A percentile compares a stretch with the other conserved stretches of the same genome.
Conservation (phyloP, 2,888 invertebrate species). For the Amiota communis region DNA sequence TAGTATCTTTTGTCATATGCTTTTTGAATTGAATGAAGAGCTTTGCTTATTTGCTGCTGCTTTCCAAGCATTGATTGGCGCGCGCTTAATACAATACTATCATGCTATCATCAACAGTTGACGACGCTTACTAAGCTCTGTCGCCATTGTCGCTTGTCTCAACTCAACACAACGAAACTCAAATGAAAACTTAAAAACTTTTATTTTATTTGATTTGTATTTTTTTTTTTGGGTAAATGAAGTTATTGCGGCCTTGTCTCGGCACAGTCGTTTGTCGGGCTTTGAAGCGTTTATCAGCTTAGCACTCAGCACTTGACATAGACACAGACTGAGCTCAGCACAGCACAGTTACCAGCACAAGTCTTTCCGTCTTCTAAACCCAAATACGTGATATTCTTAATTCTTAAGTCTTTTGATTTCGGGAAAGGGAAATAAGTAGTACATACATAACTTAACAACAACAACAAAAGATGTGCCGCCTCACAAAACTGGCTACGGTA, state of each 20-base stretch:
- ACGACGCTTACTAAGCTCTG: slow-evolving; percentile 33
- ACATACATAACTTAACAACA: neutral
- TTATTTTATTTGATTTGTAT: neutral
- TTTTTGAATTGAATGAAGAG: no score
- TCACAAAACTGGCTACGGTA: slow-evolving; percentile 24
- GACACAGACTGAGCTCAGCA: neutral
- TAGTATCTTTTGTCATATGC: no score
- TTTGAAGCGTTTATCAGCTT: slow-evolving; percentile 45
- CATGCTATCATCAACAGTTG: slow-evolving; percentile 3
- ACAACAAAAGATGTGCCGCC: neutral
- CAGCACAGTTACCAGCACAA: neutral
- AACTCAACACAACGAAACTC: neutral
- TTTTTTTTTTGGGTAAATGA: slow-evolving; percentile 51
- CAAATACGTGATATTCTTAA: slow-evolving; percentile 3
- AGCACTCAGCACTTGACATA: slow-evolving; percentile 21
- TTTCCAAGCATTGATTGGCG: no score
- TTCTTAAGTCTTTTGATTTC: no score
- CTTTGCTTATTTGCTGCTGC: no score
- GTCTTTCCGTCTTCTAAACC: neutral
- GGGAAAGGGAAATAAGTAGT: neutral
- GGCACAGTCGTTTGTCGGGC: slow-evolving; percentile 59
- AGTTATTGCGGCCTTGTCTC: slow-evolving; percentile 61
- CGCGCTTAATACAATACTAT: no score
- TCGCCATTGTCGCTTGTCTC: neutral
- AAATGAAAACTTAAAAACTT: no score